phyloP scores from a whole-genome alignment of 2,797 vertebrate genomes.

The Delichon dasypus region DNA sequence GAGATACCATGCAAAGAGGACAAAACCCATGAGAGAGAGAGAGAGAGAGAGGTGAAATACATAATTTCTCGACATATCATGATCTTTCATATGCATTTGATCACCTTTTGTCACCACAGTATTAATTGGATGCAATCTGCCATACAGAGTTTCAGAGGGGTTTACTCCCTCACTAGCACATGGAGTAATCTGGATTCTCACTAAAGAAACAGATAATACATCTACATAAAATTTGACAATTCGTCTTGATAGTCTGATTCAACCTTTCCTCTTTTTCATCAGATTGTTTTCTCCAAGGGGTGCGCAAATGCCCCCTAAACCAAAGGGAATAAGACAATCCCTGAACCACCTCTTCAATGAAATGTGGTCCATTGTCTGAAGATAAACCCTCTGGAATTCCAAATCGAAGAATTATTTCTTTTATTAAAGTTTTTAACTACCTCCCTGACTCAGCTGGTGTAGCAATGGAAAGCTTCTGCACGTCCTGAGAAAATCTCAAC shows the following conservation, averaged over 20 bases:
- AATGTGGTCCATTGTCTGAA: background rate
- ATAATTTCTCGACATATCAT: background rate
- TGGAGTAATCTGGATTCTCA: background rate
- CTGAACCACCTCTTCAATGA: background rate
- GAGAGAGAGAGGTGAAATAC: background rate
- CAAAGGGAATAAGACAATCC: background rate
- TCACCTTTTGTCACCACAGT: background rate
- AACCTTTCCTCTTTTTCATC: background rate
- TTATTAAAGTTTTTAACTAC: background rate
- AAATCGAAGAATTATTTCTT: background rate
- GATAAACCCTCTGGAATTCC: background rate
- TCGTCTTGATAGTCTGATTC: background rate
- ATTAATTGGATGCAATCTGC: background rate
- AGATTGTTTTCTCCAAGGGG: background rate
- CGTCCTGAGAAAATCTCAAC: background rate
- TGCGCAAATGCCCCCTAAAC: background rate
- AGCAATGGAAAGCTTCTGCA: background rate
- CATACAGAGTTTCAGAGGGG: background rate
- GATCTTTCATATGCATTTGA: background rate
- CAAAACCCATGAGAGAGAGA: background rate
- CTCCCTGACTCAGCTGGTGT: background rate
- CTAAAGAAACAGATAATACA: background rate
- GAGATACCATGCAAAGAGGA: background rate
- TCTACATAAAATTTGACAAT: background rate
- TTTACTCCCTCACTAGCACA: background rate